Base-by-base conservation (phyloP, 2,113 vertebrate species). In the Pimephales promelas region DNA sequence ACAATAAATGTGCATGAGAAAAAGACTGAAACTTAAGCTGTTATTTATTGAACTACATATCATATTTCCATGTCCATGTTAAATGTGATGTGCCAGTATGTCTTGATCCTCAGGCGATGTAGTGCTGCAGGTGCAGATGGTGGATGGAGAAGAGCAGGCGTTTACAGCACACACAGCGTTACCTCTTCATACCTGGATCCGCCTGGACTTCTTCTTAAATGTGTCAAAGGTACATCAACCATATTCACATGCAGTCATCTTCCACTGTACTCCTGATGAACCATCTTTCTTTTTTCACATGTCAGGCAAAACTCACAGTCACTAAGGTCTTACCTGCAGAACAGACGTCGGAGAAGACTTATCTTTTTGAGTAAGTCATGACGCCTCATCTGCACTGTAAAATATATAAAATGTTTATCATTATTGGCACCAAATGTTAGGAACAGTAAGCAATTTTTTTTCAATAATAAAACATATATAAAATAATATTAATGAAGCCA, bases 171-270 rank as follows among this genome's bases (percentile, higher is more conserved):
- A 91, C 13, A 91, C 93, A 22, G 87, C 71, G 62, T 73, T 97
- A 84, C 95, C 95, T 73, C 91, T 96, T 84, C 89, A 90, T 89
- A 94, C 93, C 54, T 98, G 97, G 97, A 94, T 96, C 85, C 92
- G 96, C 52, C 90, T 99, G 77, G 96, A 99, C 89, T 84, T 96
- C 80, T 95, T 92, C 64, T 90, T 98, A 79, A 91, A 89, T 5
- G 92, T 94, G 82, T 92, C 93, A 82, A 92, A 95, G 96, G 98
- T 98, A 78, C 24, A 36, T 59, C 43, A 16, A 26, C 5, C 4
- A 34, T 66, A 31, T 34, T 24, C 20, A n/a, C 11, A 28, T 71
- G 13, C 40, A 71, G 43, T 66, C 13, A 26, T 52, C 22, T 49
- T 3, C 10, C 18, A 36, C 22, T 75, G 18, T 26, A 28, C 6